Evolutionary conservation across 2,113 vertebrate species (phyloP).

Genomic region (Cryptomyrus ogoouensis): DNA sequence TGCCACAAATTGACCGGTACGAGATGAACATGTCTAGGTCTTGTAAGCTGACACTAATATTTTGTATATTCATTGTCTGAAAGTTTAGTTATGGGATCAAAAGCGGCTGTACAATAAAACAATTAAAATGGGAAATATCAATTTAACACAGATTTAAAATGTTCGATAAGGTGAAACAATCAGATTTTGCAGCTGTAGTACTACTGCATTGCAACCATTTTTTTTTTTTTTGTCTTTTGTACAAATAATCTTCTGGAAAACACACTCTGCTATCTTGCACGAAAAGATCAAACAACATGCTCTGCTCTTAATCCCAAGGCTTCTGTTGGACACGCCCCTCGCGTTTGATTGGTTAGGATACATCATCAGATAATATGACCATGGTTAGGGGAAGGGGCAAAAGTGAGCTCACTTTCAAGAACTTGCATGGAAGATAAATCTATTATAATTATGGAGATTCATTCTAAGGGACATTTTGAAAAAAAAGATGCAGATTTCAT

Average conservation of each 20-base stretch:
- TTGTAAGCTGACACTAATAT: not conserved
- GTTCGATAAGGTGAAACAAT: not conserved
- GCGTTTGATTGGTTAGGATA: slow-evolving; percentile 10
- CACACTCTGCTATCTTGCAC: not conserved
- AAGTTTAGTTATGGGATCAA: not conserved
- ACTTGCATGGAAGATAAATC: not conserved
- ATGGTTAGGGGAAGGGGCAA: not conserved
- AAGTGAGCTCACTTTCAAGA: not conserved
- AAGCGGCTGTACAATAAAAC: not conserved
- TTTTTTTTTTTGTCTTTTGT: slow-evolving; percentile 12
- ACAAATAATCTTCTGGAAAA: slow-evolving; percentile 5
- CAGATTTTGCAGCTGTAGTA: not conserved
- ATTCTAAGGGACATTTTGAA: not conserved
- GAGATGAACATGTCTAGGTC: not conserved
- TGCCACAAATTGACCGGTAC: not conserved
- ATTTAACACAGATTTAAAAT: not conserved
- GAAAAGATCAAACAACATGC: slow-evolving; percentile 13
- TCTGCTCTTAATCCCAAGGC: not conserved
- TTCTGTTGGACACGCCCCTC: not conserved
- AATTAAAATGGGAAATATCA: not conserved
- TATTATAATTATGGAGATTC: not conserved
- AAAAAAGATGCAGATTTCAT: not conserved
- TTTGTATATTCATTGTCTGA: not conserved
- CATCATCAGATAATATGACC: slow-evolving; percentile 9
- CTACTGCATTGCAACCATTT: not conserved